Conservation (phyloP, 2,888 invertebrate genomes). For the Coleophora flavipennella region DNA sequence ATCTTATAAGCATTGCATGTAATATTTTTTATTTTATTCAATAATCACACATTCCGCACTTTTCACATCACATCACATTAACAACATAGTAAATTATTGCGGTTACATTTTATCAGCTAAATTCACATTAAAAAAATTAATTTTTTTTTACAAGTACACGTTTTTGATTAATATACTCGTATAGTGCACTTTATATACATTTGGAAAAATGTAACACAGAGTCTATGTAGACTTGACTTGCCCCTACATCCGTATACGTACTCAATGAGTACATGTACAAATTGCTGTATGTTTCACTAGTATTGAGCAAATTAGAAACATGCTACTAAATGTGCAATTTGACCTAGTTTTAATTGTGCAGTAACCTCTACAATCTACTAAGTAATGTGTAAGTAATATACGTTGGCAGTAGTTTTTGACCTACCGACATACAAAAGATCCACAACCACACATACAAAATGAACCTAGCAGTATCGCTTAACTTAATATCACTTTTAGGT, state of each 20-base stretch:
- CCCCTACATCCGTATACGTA: too few species aligned
- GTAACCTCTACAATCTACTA: slow-evolving; percentile 30
- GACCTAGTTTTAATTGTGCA: slow-evolving; percentile 25
- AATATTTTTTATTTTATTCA: slow-evolving; percentile 25
- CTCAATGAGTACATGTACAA: too few species aligned
- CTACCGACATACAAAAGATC: slow-evolving; percentile 26
- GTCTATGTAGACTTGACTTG: too few species aligned
- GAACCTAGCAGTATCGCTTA: slow-evolving; percentile 60
- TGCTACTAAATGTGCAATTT: slow-evolving; percentile 22
- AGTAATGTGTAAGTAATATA: too few species aligned
- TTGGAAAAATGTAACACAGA: too few species aligned
- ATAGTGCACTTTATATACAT: too few species aligned
- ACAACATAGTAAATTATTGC: slow-evolving; percentile 7
- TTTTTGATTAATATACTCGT: too few species aligned
- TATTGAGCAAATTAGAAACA: slow-evolving; percentile 48
- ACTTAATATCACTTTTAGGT: slow-evolving; percentile 69
- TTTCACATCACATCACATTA: slow-evolving; percentile 22
- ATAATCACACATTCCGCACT: slow-evolving; percentile 25
- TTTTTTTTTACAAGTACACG: too few species aligned
- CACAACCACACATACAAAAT: slow-evolving; percentile 47
- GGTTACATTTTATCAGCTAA: background rate
- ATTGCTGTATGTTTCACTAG: slow-evolving; percentile 13
- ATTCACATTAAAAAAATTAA: background rate
- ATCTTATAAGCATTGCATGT: too few species aligned
- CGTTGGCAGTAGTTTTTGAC: slow-evolving; percentile 34